Conservation (phyloP, 2,888 invertebrate species). For the Dynastes hyllus region DNA sequence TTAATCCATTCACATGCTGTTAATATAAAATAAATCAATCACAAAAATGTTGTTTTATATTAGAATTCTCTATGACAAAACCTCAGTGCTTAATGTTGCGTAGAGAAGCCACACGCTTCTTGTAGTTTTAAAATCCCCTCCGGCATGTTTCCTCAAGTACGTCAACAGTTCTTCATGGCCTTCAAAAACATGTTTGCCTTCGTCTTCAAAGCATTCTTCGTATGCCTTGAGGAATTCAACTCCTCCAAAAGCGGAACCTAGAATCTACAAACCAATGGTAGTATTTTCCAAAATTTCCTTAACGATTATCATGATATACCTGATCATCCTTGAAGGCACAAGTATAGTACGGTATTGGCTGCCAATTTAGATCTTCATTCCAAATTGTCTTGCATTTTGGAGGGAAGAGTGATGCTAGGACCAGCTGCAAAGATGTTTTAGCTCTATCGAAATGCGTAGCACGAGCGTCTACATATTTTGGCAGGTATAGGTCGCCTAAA, state of each 20-base stretch:
- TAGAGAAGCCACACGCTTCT: slow-evolving; percentile 26
- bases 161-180: slow-evolving; percentile 25
- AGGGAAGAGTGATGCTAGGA: slow-evolving; percentile 45
- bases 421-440: slow-evolving; percentile 44
- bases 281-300: not conserved
- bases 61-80: not conserved
- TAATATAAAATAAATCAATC: not conserved
- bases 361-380: slow-evolving; percentile 44
- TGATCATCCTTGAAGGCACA: slow-evolving; percentile 8
- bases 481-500: slow-evolving; percentile 38
- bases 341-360: slow-evolving; percentile 16
- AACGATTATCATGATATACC: not conserved
- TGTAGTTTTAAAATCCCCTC: slow-evolving; percentile 16
- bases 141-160: slow-evolving; percentile 35
- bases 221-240: slow-evolving; percentile 17
- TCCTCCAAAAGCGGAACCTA: slow-evolving; percentile 8
- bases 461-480: slow-evolving; percentile 35
- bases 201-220: slow-evolving; percentile 22
- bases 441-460: slow-evolving; percentile 33
- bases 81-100: slow-evolving; percentile 41
- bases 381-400: slow-evolving; percentile 33
- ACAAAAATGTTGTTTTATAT: not conserved
- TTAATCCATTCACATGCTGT: not conserved
- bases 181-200: slow-evolving; percentile 20
- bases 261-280: slow-evolving; percentile 11